These are phyloP conservation scores for Plutella xylostella DNA, from an alignment of 2,888 invertebrate genomes.

Conservation along the genomic window DNA sequence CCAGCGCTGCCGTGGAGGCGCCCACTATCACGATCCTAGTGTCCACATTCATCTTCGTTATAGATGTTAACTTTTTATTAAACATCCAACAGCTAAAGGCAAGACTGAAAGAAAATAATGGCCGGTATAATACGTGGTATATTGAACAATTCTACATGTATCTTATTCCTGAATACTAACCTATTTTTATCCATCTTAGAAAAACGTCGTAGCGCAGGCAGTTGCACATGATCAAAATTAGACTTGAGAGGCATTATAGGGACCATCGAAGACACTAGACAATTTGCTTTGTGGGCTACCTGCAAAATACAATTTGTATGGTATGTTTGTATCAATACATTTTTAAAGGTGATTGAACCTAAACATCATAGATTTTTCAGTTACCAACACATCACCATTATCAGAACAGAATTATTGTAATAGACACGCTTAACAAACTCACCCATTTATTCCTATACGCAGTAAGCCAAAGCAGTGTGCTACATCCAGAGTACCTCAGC, in stretches of 20 bases:
- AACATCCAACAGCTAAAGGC: constrained; percentile 50
- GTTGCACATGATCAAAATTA: constrained; percentile 28
- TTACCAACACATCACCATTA: no score
- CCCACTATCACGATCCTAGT: constrained; percentile 73
- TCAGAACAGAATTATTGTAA: no score
- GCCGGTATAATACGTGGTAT: no score
- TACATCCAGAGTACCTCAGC: constrained; percentile 63
- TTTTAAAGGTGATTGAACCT: no score
- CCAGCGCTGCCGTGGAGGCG: constrained; percentile 70
- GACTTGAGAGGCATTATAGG: constrained; percentile 41
- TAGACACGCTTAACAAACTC: no score
- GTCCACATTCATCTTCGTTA: constrained; percentile 59
- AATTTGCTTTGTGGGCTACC: constrained; percentile 45
- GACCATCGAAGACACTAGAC: constrained; percentile 38
- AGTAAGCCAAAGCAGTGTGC: constrained; percentile 45
- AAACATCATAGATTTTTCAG: no score
- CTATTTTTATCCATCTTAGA: no score
- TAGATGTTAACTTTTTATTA: constrained; percentile 55
- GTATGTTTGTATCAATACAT: no score
- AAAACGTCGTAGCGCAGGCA: constrained; percentile 35
- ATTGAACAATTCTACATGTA: constrained; percentile 11
- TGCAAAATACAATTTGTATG: no score
- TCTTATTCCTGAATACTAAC: no score
- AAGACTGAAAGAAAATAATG: constrained; percentile 37
- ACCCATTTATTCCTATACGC: constrained; percentile 56